phyloP scores from a whole-genome alignment of 92 coral and sea anemone species.

The Isaurus tuberculatus region DNA sequence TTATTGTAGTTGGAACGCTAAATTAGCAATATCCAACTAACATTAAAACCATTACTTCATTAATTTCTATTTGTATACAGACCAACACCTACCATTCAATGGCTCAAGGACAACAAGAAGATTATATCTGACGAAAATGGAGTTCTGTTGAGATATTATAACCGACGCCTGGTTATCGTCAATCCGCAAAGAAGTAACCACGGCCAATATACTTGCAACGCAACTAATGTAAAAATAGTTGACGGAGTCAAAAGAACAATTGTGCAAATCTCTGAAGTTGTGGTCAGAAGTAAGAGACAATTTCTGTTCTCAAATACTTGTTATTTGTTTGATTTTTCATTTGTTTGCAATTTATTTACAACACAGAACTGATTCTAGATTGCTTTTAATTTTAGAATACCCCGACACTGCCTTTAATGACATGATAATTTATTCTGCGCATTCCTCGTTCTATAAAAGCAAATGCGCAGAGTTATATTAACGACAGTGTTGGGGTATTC shows the following conservation, averaged over 20 bases:
- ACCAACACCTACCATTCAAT: slow-evolving; percentile 24
- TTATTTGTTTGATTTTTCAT: neutral
- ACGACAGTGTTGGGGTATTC: too few species aligned
- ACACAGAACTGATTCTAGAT: too few species aligned
- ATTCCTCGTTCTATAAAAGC: too few species aligned
- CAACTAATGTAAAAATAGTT: neutral
- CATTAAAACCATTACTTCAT: too few species aligned
- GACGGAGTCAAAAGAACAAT: neutral
- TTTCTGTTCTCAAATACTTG: neutral
- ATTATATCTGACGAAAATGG: slow-evolving; percentile 11
- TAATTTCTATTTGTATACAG: neutral
- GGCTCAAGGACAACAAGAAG: neutral
- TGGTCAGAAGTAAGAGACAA: slow-evolving; percentile 32
- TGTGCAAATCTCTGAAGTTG: neutral
- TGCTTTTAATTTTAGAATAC: too few species aligned
- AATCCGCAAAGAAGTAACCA: neutral
- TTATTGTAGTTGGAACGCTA: too few species aligned
- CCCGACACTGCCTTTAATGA: too few species aligned
- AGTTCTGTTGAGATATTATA: neutral
- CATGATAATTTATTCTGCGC: too few species aligned
- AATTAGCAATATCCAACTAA: too few species aligned
- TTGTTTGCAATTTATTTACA: neutral
- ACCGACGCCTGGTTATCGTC: neutral
- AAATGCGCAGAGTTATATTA: too few species aligned
- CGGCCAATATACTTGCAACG: slow-evolving; percentile 23